Evolutionary conservation across 1,140 invertebrate genomes (phyloP).

Genomic region (Sinella curviseta): DNA sequence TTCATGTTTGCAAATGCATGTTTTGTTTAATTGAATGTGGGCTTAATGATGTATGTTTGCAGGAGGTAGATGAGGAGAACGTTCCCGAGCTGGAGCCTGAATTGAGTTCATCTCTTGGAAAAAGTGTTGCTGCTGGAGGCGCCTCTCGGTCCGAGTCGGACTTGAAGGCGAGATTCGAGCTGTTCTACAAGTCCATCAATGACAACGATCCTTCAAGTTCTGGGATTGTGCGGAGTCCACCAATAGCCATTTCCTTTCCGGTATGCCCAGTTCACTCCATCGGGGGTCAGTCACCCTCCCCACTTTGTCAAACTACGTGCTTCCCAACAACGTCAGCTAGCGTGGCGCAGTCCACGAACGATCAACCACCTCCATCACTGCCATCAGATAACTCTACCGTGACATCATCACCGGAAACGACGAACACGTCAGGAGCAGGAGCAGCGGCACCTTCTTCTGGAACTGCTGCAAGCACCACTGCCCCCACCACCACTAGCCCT

Average conservation of each 20-base stretch:
- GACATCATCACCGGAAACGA: too few species aligned
- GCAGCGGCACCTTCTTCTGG: too few species aligned
- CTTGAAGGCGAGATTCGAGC: conserved; percentile 51
- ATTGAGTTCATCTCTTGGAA: conserved; percentile 51
- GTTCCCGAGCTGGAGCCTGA: conserved; percentile 50
- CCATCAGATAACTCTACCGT: too few species aligned
- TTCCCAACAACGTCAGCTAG: background rate
- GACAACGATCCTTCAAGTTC: background rate
- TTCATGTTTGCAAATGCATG: conserved; percentile 16
- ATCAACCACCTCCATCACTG: too few species aligned
- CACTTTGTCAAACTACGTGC: background rate
- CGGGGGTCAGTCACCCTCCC: background rate
- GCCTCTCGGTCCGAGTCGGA: conserved; percentile 51
- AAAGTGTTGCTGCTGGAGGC: conserved; percentile 51
- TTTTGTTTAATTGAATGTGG: conserved; percentile 45
- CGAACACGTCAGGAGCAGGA: background rate
- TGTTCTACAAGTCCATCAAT: conserved; percentile 50
- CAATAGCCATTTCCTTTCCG: conserved; percentile 8
- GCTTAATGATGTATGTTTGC: too few species aligned
- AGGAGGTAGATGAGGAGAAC: conserved; percentile 66
- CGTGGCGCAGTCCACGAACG: too few species aligned
- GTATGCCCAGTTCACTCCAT: background rate
- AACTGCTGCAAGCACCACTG: too few species aligned
- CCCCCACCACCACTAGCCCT: background rate
- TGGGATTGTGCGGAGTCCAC: conserved; percentile 1